phyloP scores from a whole-genome alignment of 2,888 invertebrate species.

The Ctenicera cuprea region DNA sequence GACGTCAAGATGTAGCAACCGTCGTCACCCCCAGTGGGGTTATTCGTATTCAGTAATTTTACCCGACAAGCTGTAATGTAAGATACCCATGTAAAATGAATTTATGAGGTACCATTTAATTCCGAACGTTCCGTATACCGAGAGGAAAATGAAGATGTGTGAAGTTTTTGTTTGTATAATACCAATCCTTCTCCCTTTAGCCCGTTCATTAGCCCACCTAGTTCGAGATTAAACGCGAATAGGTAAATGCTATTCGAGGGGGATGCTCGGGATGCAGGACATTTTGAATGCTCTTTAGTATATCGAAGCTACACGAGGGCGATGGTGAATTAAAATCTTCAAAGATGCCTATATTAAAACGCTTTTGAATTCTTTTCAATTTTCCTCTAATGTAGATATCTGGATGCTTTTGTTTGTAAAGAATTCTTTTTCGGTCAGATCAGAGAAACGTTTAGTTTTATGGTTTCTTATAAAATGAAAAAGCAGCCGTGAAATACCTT shows the following conservation, averaged over 20 bases:
- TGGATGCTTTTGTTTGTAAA: too few species aligned
- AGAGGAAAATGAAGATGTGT: conserved; percentile 16
- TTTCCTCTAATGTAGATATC: too few species aligned
- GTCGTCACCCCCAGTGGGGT: conserved; percentile 25
- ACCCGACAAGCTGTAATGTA: conserved; percentile 27
- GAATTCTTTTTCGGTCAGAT: too few species aligned
- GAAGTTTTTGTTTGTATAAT: conserved; percentile 29
- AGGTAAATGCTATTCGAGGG: neutral
- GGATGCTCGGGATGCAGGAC: neutral
- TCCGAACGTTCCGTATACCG: conserved; percentile 15
- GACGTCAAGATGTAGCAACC: conserved; percentile 34
- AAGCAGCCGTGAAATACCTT: too few species aligned
- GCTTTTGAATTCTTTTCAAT: neutral
- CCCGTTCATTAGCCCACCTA: conserved; percentile 9
- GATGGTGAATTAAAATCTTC: too few species aligned
- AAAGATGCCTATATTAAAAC: neutral
- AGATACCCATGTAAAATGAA: conserved; percentile 29
- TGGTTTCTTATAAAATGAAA: too few species aligned
- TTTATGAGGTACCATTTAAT: conserved; percentile 26
- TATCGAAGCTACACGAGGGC: neutral
- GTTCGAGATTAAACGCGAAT: conserved; percentile 11
- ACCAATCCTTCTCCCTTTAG: neutral
- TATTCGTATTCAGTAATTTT: conserved; percentile 36
- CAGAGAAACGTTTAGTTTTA: too few species aligned
- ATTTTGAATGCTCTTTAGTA: conserved; percentile 4